Conservation (phyloP, 2,797 vertebrate species). For the Loris lydekkerianus region DNA sequence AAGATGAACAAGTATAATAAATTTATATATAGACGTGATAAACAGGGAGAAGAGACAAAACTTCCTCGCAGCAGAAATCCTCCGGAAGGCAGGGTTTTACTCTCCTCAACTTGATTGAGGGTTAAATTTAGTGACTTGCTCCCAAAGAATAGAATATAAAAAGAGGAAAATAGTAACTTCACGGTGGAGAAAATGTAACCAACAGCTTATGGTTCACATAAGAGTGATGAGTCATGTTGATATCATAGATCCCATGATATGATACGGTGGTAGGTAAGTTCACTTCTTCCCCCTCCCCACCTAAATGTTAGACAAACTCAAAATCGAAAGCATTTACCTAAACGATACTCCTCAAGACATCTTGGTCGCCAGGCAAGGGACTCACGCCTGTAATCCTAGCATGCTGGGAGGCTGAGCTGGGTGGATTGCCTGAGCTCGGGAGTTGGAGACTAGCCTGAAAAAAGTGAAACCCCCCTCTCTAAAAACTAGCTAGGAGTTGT, state of each 20-base stretch:
- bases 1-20: slow-evolving; percentile 23
- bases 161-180: not conserved
- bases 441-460: too few relatives aligned
- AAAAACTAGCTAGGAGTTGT: too few relatives aligned
- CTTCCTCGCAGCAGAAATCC: not conserved
- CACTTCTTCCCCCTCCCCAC: not conserved
- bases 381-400: too few relatives aligned
- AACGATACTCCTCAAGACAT: not conserved
- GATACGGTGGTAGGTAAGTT: not conserved
- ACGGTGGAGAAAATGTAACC: not conserved
- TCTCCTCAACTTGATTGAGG: not conserved
- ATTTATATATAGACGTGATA: not conserved
- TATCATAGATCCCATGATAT: not conserved
- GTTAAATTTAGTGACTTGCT: slow-evolving; percentile 18
- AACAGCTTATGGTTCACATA: not conserved
- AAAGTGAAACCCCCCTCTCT: too few relatives aligned
- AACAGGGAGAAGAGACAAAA: not conserved
- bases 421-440: too few relatives aligned
- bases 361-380: too few relatives aligned
- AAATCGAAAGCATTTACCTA: not conserved
- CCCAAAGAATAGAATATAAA: not conserved
- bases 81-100: not conserved
- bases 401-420: too few relatives aligned
- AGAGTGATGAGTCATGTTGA: not conserved
- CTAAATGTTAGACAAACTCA: not conserved